These are phyloP conservation scores for Julus scandinavius DNA, from an alignment of 2,888 invertebrate genomes.

Conservation along the genomic window DNA sequence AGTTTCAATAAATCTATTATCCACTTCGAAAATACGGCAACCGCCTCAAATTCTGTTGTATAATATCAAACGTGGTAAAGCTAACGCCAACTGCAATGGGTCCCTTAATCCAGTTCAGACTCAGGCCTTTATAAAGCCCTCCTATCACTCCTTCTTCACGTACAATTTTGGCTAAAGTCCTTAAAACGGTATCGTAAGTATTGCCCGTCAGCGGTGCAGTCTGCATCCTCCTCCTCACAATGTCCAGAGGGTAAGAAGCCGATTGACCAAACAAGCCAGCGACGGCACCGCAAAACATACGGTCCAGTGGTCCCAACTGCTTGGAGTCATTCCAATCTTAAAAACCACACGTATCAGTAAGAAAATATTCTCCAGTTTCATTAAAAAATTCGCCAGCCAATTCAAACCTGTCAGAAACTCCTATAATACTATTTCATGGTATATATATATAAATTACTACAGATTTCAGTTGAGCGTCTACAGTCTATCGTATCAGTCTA, in stretches of 20 bases:
- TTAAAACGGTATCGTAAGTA: constrained; percentile 73
- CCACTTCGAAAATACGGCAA: constrained; percentile 52
- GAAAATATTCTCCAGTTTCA: not conserved
- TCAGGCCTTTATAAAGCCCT: constrained; percentile 98
- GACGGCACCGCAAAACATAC: constrained; percentile 84
- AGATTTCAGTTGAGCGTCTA: too few species aligned
- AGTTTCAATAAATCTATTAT: not conserved
- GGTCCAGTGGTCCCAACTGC: constrained; percentile 71
- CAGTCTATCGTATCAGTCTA: too few species aligned
- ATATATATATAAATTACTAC: too few species aligned
- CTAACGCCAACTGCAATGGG: constrained; percentile 84
- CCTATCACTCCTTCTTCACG: constrained; percentile 87
- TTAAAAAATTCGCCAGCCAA: too few species aligned
- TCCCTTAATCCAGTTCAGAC: constrained; percentile 97
- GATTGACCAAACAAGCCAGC: constrained; percentile 96
- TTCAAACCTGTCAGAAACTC: too few species aligned
- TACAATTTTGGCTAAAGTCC: constrained; percentile 76
- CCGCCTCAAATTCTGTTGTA: constrained; percentile 69
- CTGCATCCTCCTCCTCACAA: constrained; percentile 81
- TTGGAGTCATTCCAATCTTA: constrained; percentile 60
- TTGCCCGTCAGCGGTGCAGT: constrained; percentile 72
- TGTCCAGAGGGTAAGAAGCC: constrained; percentile 92
- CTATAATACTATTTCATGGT: too few species aligned
- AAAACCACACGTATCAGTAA: constrained; percentile 54
- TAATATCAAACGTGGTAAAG: constrained; percentile 91